These are phyloP conservation scores for Tetraneura akinire DNA, from an alignment of 1,140 invertebrate species.

Conservation along the genomic window DNA sequence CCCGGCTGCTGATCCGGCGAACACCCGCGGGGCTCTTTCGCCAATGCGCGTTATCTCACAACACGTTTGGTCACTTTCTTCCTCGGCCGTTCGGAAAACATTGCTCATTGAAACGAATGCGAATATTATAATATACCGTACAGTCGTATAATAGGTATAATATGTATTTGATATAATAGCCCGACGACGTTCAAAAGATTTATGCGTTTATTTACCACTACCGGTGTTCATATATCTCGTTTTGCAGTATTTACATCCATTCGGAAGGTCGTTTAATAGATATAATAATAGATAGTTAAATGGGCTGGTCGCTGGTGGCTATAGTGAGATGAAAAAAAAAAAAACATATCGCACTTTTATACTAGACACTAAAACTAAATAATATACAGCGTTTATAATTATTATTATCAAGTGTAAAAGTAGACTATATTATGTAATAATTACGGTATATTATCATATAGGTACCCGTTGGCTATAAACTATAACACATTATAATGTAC, in stretches of 20 bases:
- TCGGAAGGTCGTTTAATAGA: constrained; percentile 20
- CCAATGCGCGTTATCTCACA: constrained; percentile 35
- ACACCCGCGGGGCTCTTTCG: constrained; percentile 17
- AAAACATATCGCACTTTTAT: too few relatives aligned
- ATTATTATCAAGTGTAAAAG: too few relatives aligned
- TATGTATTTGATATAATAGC: not conserved
- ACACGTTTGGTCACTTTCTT: constrained; percentile 46
- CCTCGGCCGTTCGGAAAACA: constrained; percentile 28
- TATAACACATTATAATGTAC: too few relatives aligned
- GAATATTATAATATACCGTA: too few relatives aligned
- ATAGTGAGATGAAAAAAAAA: too few relatives aligned
- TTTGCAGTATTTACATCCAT: not conserved
- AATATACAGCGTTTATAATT: too few relatives aligned
- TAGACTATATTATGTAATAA: too few relatives aligned
- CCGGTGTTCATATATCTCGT: constrained; percentile 30
- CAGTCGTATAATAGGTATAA: too few relatives aligned
- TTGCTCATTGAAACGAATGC: constrained; percentile 20
- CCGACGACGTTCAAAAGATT: not conserved
- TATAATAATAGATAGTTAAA: not conserved
- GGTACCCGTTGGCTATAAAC: too few relatives aligned
- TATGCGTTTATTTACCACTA: constrained; percentile 33
- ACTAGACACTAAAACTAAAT: too few relatives aligned
- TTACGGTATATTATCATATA: too few relatives aligned
- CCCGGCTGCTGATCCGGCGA: not conserved
- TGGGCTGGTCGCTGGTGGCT: too few relatives aligned